Evolutionary conservation across 2,797 vertebrate genomes (phyloP), one percentile per base, ranked within the genome.

Genomic region (Mareca penelope): DNA sequence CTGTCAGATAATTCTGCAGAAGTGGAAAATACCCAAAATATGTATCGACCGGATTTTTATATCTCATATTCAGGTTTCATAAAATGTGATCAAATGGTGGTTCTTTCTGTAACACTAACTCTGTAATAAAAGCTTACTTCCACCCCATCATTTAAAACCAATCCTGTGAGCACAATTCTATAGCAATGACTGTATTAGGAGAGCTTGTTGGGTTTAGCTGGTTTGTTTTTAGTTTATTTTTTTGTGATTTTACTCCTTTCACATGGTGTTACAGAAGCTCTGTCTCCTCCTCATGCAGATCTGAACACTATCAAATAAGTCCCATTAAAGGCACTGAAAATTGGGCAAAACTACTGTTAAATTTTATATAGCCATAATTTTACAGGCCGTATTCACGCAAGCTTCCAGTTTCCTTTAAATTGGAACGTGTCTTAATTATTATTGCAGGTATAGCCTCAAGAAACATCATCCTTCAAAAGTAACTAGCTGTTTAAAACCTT

Each of bases 321-420:
- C 80, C 33, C 35, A 94, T 77, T 90, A 96, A 86, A 81, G 29
- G 65, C 70, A 92, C 80, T 52, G 68, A 90, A 96, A 95, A 96
- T 13, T 88, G 78, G 91, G 85, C 60, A 96, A 94, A 94, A 70
- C 85, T 84, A 92, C 80, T 68, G 80, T 88, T 93, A 95, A 94
- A 95, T 94, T 87, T 93, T 91, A 93, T 91, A 88, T 46, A 85
- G 44, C 48, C 9, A 21, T 92, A 83, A 93, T 90, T 94, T 94
- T 90, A 81, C 67, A 70, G 91, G 78, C 73, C 68, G 18, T 86
- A 70, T 87, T 95, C 71, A 94, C 65, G 40, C 31, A 89, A 91
- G 91, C 26, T 21, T 50, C 70, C 48, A 73, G 85, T 39, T 79
- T 68, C 80, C 80, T 96, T 86, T 90, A 96, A 96, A 89, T 33